Evolutionary conservation across 2,888 invertebrate genomes (phyloP).

Genomic region (Thymelicus lineola): DNA sequence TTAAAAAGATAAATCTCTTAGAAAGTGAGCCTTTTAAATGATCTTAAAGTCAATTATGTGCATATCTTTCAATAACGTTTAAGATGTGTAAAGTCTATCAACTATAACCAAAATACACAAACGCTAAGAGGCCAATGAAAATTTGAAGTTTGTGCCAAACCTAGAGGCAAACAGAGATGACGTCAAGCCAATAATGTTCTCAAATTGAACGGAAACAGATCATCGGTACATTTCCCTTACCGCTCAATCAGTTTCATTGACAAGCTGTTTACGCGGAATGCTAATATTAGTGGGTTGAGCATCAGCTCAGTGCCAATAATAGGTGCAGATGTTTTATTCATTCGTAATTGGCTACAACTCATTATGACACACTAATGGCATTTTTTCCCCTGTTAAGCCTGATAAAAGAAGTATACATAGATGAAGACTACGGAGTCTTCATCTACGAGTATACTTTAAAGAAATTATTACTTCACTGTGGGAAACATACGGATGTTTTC

Average conservation of each 20-base stretch:
- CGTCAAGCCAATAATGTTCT: slow-evolving; percentile 5
- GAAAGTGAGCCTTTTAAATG: too few species aligned
- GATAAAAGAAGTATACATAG: too few species aligned
- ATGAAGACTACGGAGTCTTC: too few species aligned
- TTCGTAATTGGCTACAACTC: neutral
- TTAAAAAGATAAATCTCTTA: too few species aligned
- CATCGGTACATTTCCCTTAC: slow-evolving; percentile 1
- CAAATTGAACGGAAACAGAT: slow-evolving; percentile 13
- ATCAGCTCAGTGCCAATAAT: neutral
- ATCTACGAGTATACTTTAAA: too few species aligned
- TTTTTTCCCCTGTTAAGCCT: too few species aligned
- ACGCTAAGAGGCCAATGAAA: neutral
- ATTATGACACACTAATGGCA: too few species aligned
- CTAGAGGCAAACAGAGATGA: neutral
- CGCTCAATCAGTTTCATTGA: slow-evolving; percentile 9
- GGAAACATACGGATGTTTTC: too few species aligned
- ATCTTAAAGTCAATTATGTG: too few species aligned
- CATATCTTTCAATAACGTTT: neutral
- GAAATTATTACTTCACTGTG: too few species aligned
- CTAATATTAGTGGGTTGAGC: neutral
- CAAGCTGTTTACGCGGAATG: neutral
- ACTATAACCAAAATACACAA: neutral
- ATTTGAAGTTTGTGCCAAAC: neutral
- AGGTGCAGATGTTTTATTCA: neutral
- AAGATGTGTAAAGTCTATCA: neutral